Evolutionary conservation across 2,888 invertebrate genomes (phyloP).

Genomic region (Trypoxylon attenuatum): DNA sequence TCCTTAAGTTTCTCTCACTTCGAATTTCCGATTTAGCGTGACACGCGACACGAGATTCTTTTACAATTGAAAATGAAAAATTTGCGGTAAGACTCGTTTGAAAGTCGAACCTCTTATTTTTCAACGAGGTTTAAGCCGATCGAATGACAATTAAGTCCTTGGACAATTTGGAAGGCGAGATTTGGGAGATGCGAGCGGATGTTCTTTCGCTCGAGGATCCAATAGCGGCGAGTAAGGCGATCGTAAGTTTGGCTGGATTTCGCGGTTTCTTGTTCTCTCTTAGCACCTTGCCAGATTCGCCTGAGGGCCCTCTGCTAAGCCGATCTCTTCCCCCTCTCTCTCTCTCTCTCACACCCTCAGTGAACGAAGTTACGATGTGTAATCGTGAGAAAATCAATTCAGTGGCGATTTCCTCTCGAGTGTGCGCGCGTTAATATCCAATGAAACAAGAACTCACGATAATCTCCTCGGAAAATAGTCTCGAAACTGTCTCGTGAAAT

Average conservation of each 20-base stretch:
- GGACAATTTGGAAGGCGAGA: no score
- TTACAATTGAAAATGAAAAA: no score
- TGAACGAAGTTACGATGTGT: not conserved
- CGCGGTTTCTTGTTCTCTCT: not conserved
- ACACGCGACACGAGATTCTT: no score
- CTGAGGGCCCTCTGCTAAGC: no score
- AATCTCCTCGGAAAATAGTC: no score
- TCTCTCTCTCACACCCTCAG: not conserved
- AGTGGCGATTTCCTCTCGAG: not conserved
- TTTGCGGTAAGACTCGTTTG: no score
- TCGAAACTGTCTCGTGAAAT: not conserved
- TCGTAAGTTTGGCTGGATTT: conserved; percentile 15
- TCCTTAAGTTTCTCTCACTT: no score
- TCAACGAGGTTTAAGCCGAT: conserved; percentile 54
- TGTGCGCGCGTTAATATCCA: no score
- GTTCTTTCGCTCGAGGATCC: conserved; percentile 21
- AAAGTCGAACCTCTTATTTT: no score
- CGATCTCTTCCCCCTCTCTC: not conserved
- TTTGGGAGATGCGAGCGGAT: conserved; percentile 32
- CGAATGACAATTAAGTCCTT: conserved; percentile 57
- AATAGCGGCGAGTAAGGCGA: conserved; percentile 17
- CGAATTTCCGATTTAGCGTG: conserved; percentile 47
- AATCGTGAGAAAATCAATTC: not conserved
- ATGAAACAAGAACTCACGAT: no score
- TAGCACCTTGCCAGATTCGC: no score